These are phyloP conservation scores for Anthonomus grandis DNA, from an alignment of 1,140 invertebrate species.

Conservation along the genomic window DNA sequence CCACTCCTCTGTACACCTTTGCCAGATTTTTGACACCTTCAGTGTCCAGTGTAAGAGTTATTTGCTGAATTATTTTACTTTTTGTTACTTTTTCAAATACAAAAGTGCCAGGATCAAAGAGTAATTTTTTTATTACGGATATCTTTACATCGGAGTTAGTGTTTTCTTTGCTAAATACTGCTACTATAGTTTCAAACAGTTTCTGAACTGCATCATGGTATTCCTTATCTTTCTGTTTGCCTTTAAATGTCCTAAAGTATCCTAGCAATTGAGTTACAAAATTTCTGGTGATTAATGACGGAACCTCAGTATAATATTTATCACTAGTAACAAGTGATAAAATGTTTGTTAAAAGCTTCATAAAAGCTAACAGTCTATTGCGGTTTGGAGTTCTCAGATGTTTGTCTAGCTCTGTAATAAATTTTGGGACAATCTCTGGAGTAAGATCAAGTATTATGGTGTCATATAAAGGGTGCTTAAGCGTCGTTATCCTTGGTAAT, in stretches of 20 bases:
- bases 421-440: constrained; percentile 48
- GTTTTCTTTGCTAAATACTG: constrained; percentile 51
- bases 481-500: constrained; percentile 55
- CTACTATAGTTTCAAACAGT: constrained; percentile 54
- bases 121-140: constrained; percentile 58
- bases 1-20: constrained; percentile 58
- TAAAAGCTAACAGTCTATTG: constrained; percentile 56
- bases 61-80: constrained; percentile 58
- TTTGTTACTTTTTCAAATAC: constrained; percentile 69
- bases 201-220: constrained; percentile 49
- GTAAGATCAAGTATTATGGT: constrained; percentile 54
- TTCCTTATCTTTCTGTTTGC: constrained; percentile 51
- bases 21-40: constrained; percentile 61
- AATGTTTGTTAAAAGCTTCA: constrained; percentile 34
- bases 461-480: constrained; percentile 60
- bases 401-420: constrained; percentile 58
- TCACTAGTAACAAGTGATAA: constrained; percentile 24
- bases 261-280: constrained; percentile 49
- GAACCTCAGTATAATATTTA: too few relatives aligned
- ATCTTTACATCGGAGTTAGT: constrained; percentile 55
- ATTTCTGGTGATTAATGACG: constrained; percentile 43
- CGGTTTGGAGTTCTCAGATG: constrained; percentile 58
- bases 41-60: constrained; percentile 57
- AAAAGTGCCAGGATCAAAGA: constrained; percentile 63
- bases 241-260: constrained; percentile 54